Evolutionary conservation across 2,888 invertebrate species (phyloP), one percentile per base, ranked within the genome.

Genomic region (Ormia ochracea): DNA sequence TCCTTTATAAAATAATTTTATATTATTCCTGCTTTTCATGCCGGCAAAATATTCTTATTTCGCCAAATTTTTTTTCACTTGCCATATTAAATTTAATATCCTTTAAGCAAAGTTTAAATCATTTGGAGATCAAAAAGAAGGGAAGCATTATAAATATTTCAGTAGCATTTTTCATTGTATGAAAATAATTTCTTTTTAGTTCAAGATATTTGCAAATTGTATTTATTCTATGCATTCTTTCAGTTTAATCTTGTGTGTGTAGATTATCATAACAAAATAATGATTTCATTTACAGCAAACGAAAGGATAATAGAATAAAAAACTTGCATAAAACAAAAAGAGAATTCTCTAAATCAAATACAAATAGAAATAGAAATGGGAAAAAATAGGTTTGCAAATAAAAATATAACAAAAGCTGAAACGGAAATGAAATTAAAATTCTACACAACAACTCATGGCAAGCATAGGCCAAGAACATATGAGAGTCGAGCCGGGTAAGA

Each of bases 401-500:
- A 36, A 45, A 61, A 21, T 9, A 65, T 26, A 54, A 33, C 61
- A 23, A 54, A 76, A 50, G 43, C 33, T 59, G 28, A 65, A 80
- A 80, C 61, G 72, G 76, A 76, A 80, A 76, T 73, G 63, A 76
- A 80, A 76, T 80, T 76, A 80, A 76, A 80, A 80, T 80, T 80
- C 76, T 63, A 50, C 17, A 63, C 72, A 63, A 63, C 56, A 63
- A n/a, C n/a, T 45, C 48, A n/a, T 38, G 36, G 14, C 50, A 38
- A n/a, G 19, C 56, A 33, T 31, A 41, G n/a, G n/a, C 7, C 38
- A 10, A 17, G n/a, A 19, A 2, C 58, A 41, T 17, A 43, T 17
- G 28, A 28, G 3, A 26, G 43, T 9, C 17, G 26, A 36, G 26
- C 1, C 7, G n/a, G 7, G 45, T 1, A 9, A 14, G 6, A 36